phyloP scores from a whole-genome alignment of 2,797 vertebrate genomes.

The Muscicapa comitata region DNA sequence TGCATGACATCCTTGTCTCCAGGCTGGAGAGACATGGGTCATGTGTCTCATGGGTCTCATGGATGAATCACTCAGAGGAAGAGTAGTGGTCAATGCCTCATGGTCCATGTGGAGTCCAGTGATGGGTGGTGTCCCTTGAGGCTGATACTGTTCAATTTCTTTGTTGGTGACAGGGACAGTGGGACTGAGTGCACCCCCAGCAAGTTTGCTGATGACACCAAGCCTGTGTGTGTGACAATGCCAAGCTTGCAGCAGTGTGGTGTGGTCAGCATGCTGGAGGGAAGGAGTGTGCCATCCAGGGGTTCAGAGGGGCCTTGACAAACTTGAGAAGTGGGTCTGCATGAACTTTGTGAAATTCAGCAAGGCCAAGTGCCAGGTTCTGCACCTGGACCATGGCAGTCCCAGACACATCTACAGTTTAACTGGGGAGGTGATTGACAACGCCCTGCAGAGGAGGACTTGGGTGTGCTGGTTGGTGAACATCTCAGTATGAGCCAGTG shows the following conservation, averaged over 20 bases:
- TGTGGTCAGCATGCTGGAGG: neutral
- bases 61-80: fast-evolving
- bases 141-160: fast-evolving
- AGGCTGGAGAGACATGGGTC: neutral
- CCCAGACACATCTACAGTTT: neutral
- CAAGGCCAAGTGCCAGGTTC: neutral
- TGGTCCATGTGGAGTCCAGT: fast-evolving
- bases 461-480: neutral
- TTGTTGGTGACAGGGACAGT: neutral
- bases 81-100: neutral
- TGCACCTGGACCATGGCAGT: neutral
- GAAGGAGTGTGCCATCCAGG: neutral
- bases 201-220: neutral
- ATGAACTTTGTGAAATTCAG: neutral
- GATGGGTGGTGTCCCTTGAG: neutral
- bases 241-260: fast-evolving
- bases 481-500: neutral
- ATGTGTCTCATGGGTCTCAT: too few species aligned
- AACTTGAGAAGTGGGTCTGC: neutral
- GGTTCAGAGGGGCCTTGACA: neutral
- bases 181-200: neutral
- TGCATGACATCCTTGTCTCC: neutral
- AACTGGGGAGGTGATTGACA: neutral
- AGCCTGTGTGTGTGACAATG: fast-evolving
- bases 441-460: neutral